phyloP scores from a whole-genome alignment of 2,113 vertebrate species.

The Lampris megalopsis region DNA sequence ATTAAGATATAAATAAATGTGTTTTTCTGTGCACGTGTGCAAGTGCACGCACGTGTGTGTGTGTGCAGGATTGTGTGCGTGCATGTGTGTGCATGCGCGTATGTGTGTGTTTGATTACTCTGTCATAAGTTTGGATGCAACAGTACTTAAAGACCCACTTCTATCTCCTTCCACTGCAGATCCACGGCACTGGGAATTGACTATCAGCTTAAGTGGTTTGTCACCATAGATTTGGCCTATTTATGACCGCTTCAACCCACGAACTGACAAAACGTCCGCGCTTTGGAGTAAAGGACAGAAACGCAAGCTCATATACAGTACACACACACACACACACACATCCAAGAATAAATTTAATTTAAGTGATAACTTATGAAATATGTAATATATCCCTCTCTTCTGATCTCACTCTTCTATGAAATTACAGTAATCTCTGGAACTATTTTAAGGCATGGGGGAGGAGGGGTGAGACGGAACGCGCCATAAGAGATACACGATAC shows the following conservation, averaged over 20 bases:
- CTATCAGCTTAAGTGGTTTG: constrained; percentile 56
- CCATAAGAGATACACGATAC: no score
- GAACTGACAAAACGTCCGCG: constrained; percentile 49
- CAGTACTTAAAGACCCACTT: constrained; percentile 52
- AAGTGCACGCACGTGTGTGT: neutral
- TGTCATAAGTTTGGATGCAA: constrained; percentile 61
- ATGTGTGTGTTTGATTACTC: constrained; percentile 61
- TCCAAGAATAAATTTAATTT: constrained; percentile 1
- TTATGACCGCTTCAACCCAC: constrained; percentile 43
- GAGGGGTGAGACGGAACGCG: no score
- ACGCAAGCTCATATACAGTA: neutral
- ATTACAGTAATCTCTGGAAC: neutral
- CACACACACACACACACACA: constrained; percentile 3
- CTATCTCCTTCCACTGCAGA: constrained; percentile 47
- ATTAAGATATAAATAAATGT: constrained; percentile 68
- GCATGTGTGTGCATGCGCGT: constrained; percentile 23
- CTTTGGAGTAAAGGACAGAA: constrained; percentile 1
- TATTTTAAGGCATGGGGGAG: no score
- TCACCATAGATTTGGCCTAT: constrained; percentile 41
- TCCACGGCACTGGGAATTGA: constrained; percentile 43
- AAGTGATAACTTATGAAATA: no score
- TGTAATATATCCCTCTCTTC: neutral
- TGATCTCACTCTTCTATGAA: neutral
- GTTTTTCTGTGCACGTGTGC: neutral
- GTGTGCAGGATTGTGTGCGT: neutral